Conservation (phyloP, 2,888 invertebrate genomes). For the Smittia aterrima region DNA sequence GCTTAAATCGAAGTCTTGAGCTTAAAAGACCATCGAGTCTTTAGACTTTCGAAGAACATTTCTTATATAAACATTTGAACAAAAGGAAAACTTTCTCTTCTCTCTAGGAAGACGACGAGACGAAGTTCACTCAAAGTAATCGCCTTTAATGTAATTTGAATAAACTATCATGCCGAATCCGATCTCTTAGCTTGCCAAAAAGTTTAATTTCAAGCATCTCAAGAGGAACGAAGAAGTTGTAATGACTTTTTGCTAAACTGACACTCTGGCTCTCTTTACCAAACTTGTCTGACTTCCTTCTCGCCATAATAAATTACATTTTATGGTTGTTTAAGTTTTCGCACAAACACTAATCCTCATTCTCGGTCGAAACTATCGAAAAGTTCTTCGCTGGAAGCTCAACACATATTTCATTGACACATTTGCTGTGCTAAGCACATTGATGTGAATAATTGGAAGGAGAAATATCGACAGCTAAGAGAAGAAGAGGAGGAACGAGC, state of each 20-base stretch:
- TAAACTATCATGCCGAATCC: background rate
- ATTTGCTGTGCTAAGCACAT: slow-evolving; percentile 20
- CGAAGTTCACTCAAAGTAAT: slow-evolving; percentile 7
- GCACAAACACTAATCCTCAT: background rate
- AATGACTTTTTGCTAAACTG: slow-evolving; percentile 40
- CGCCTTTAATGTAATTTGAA: slow-evolving; percentile 26
- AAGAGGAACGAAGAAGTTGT: slow-evolving; percentile 23
- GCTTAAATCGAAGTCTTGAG: no score
- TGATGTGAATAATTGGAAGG: slow-evolving; percentile 22
- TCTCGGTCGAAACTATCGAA: background rate
- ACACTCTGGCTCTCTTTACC: slow-evolving; percentile 21
- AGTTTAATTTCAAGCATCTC: background rate
- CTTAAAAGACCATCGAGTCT: background rate
- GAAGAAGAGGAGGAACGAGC: no score
- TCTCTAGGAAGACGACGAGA: background rate
- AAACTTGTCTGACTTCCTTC: background rate
- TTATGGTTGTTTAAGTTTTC: slow-evolving; percentile 19
- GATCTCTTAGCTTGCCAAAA: background rate
- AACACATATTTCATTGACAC: slow-evolving; percentile 23
- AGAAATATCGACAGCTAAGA: slow-evolving; percentile 13
- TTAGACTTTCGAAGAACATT: background rate
- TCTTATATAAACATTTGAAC: background rate
- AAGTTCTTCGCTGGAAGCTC: background rate
- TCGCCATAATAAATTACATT: slow-evolving; percentile 34
- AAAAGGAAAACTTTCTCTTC: background rate